These are phyloP conservation scores for Tolmerus cingulatus DNA, from an alignment of 2,888 invertebrate species.

Conservation along the genomic window DNA sequence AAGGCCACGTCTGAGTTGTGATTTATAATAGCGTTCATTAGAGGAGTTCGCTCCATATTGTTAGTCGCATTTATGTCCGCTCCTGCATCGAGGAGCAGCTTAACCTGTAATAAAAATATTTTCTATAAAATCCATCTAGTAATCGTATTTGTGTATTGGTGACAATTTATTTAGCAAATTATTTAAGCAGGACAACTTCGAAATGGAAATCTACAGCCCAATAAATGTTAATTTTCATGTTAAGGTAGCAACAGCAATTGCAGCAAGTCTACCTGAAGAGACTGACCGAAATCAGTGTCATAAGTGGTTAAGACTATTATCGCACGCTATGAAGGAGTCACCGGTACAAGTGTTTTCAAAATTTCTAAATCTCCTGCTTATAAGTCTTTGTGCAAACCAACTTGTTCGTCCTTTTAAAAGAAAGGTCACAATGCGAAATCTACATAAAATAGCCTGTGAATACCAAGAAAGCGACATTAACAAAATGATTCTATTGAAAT, in stretches of 20 bases:
- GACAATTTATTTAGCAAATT: not conserved
- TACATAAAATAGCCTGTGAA: not conserved
- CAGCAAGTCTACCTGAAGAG: not conserved
- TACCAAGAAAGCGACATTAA: not conserved
- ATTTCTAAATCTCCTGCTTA: not conserved
- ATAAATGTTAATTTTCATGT: not conserved
- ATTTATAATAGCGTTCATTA: constrained; percentile 60
- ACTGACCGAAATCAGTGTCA: not conserved
- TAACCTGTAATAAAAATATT: constrained; percentile 60
- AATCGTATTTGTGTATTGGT: not conserved
- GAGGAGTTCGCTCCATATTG: constrained; percentile 68
- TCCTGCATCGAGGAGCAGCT: constrained; percentile 66
- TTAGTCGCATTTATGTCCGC: constrained; percentile 70
- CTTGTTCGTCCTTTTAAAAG: constrained; percentile 41
- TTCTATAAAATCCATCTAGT: not conserved
- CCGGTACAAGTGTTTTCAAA: not conserved
- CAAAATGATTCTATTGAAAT: not conserved
- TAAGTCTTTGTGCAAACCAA: constrained; percentile 34
- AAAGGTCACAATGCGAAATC: not conserved
- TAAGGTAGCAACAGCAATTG: not conserved
- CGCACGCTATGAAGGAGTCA: not conserved
- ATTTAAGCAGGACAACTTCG: not conserved
- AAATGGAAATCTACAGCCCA: not conserved
- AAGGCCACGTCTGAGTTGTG: constrained; percentile 63
- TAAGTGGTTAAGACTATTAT: not conserved